These are phyloP conservation scores for Oligia strigilis DNA, from an alignment of 2,888 invertebrate species.

Conservation along the genomic window DNA sequence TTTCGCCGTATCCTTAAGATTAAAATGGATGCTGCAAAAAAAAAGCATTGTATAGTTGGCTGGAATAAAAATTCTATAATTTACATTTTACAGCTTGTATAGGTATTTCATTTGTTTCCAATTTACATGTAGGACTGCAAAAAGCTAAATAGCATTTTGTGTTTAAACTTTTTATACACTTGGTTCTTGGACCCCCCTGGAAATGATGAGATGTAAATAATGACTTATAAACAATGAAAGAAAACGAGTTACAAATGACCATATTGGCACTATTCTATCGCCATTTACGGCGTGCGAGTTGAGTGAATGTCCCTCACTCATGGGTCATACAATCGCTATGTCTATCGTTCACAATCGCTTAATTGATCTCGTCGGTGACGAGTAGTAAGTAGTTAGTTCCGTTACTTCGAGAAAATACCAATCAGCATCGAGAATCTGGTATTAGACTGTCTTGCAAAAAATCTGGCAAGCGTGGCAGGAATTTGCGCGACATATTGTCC, in stretches of 20 bases:
- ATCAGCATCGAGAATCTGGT: conserved; percentile 72
- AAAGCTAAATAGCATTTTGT: conserved; percentile 26
- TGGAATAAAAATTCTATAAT: conserved; percentile 37
- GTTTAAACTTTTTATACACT: conserved; percentile 1
- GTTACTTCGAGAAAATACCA: conserved; percentile 73
- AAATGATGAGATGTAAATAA: conserved; percentile 40
- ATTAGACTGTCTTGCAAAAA: conserved; percentile 64
- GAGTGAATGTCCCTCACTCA: conserved; percentile 56
- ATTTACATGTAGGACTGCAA: conserved; percentile 25
- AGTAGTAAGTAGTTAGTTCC: conserved; percentile 71
- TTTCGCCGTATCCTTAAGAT: conserved; percentile 41
- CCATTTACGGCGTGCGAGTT: conserved; percentile 20
- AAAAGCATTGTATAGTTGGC: conserved; percentile 16
- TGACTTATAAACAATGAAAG: conserved; percentile 32
- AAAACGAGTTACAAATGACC: conserved; percentile 52
- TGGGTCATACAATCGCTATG: conserved; percentile 56
- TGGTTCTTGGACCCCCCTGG: conserved; percentile 7
- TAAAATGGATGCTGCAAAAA: conserved; percentile 42
- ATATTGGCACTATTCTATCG: conserved; percentile 31
- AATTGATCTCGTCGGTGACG: conserved; percentile 77
- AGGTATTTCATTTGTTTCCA: conserved; percentile 34
- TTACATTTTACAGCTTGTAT: conserved; percentile 27
- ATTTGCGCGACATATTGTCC: conserved; percentile 26
- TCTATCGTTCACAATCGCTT: conserved; percentile 74
- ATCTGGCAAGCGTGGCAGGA: neutral